phyloP scores from a whole-genome alignment of 2,888 invertebrate genomes.

The Acrobasis repandana region DNA sequence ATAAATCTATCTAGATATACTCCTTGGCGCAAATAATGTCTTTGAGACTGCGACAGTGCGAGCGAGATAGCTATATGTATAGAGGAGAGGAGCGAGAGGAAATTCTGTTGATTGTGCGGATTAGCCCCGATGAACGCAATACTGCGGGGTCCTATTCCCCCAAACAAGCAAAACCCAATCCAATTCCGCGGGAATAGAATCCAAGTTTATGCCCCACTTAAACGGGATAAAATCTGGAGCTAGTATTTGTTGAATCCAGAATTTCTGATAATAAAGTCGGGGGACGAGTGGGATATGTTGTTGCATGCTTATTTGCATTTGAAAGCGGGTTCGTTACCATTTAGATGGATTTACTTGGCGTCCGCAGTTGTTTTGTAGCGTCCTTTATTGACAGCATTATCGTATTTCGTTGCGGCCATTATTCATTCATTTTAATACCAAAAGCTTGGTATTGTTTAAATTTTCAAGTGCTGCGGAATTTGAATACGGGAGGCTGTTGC shows the following conservation, averaged over 20 bases:
- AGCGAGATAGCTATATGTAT: conserved; percentile 9
- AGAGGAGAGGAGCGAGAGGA: conserved; percentile 23
- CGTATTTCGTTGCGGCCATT: conserved; percentile 3
- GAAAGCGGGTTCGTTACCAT: conserved; percentile 27
- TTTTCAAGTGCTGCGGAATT: conserved; percentile 12
- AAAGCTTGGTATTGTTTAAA: conserved; percentile 12
- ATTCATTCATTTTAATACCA: conserved; percentile 11
- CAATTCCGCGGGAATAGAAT: conserved; percentile 30
- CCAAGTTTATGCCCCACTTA: conserved; percentile 27
- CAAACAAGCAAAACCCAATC: conserved; percentile 28
- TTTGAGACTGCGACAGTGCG: conserved; percentile 21
- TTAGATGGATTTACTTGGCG: conserved; percentile 21
- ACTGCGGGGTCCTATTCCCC: conserved; percentile 22
- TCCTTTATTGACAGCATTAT: conserved; percentile 11
- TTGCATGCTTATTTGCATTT: conserved; percentile 32
- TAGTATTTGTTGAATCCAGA: conserved; percentile 34
- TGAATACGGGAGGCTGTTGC: not conserved
- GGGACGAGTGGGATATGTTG: conserved; percentile 30
- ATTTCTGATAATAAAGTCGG: conserved; percentile 36
- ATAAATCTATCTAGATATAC: conserved; percentile 19
- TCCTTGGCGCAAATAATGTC: conserved; percentile 22
- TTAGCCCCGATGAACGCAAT: conserved; percentile 38
- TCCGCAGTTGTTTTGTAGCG: conserved; percentile 14
- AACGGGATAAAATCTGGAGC: conserved; percentile 23
- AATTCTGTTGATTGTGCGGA: conserved; percentile 46